Evolutionary conservation across 1,140 invertebrate species (phyloP), one percentile per base, ranked within the genome.

Genomic region (Ooceraea biroi): DNA sequence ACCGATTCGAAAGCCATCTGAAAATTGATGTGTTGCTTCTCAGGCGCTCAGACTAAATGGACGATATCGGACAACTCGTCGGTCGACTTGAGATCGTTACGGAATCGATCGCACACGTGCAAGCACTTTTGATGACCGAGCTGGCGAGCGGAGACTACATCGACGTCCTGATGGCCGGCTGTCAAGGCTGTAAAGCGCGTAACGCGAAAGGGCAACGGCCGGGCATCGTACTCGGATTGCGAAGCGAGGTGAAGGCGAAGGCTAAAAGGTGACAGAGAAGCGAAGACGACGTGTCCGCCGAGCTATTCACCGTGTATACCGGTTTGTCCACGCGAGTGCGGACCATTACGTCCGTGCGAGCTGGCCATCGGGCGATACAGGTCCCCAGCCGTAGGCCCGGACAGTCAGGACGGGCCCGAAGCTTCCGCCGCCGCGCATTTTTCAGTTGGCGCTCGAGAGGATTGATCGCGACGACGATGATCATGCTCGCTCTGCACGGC

Each of bases 181-280:
- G 76, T 80, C 76, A 80, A 80, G 65, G 50, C n/a, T n/a, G n/a
- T 69, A 78, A 48, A 78, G n/a, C 36, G 65, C 65, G 48, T 65
- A 36, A n/a, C 19, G 22, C 25, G 63, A 68, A 89, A 60, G 87
- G 85, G 85, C 90, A 91, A 91, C 80, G 91, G 74, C 90, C 91
- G 82, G 85, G 69, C 88, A 89, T 72, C 83, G 84, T 77, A 84
- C 77, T 89, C 74, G 83, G 60, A 68, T 68, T 41, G 52, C 66
- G 58, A 48, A 71, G 57, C 61, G 41, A 57, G 12, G 82, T 66
- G 52, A 44, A 46, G 25, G 4, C 60, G 57, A 72, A 61, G 27
- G 74, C 50, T 44, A 63, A 30, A 73, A 63, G 61, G 66, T 73
- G 72, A 66, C 65, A 46, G 72, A 50, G 58, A 65, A 48, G 66